Conservation (phyloP, 2,113 vertebrate genomes). For the Cochlearius cochlearius region DNA sequence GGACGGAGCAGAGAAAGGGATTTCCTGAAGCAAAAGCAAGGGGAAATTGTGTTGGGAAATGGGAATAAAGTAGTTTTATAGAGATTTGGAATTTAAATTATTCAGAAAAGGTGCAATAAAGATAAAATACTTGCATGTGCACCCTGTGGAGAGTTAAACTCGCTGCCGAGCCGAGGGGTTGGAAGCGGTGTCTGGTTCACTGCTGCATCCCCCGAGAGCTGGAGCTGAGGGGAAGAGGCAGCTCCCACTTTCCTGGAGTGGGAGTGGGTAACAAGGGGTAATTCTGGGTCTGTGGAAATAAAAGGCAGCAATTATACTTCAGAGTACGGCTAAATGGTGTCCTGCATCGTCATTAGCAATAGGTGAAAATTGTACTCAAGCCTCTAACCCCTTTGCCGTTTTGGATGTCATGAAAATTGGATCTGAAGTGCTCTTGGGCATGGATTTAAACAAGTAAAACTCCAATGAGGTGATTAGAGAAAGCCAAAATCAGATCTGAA, state of each 20-base stretch:
- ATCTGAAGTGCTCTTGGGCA: neutral
- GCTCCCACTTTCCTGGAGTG: neutral
- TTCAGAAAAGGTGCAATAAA: conserved; percentile 42
- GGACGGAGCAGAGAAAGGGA: conserved; percentile 28
- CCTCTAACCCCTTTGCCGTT: neutral
- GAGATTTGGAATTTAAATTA: conserved; percentile 51
- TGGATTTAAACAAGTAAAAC: neutral
- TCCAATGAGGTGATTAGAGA: neutral
- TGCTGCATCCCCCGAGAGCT: neutral
- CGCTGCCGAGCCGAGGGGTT: neutral
- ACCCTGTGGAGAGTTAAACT: conserved; percentile 48
- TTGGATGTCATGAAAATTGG: neutral
- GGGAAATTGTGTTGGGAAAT: conserved; percentile 35
- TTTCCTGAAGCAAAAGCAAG: conserved; percentile 22
- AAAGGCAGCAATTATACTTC: neutral
- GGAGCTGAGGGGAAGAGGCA: conserved; percentile 13
- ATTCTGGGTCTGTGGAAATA: neutral
- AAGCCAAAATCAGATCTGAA: neutral
- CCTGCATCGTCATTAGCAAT: neutral
- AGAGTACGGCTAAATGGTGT: neutral
- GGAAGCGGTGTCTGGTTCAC: neutral
- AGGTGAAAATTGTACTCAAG: neutral
- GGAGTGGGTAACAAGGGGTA: neutral
- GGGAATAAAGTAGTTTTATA: conserved; percentile 51
- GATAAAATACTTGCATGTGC: neutral